Evolutionary conservation across 2,888 invertebrate genomes (phyloP).

Genomic region (Tipula helvola): DNA sequence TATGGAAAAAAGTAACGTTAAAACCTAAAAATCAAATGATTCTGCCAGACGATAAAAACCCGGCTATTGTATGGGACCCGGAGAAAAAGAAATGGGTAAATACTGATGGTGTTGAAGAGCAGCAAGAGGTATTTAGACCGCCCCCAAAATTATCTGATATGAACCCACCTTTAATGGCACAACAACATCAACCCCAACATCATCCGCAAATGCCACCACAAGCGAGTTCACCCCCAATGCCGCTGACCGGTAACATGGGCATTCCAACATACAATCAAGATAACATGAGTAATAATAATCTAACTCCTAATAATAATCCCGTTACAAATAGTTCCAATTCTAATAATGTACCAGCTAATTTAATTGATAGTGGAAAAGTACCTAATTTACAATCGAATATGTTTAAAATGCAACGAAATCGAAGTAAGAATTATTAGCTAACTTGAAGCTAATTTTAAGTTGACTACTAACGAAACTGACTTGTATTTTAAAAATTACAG

Average conservation of each 20-base stretch:
- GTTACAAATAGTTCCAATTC: background rate
- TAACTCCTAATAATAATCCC: background rate
- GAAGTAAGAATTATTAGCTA: slow-evolving; percentile 44
- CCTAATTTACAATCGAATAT: slow-evolving; percentile 47
- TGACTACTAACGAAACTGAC: background rate
- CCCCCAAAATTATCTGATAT: slow-evolving; percentile 58
- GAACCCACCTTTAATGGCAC: slow-evolving; percentile 20
- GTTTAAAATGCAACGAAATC: slow-evolving; percentile 65
- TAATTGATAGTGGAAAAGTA: slow-evolving; percentile 19
- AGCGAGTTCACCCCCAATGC: background rate
- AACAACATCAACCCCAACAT: slow-evolving; percentile 12
- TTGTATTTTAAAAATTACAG: slow-evolving; percentile 33
- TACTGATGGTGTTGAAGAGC: slow-evolving; percentile 57
- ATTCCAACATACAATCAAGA: background rate
- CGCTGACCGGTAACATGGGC: background rate
- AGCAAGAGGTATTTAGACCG: slow-evolving; percentile 43
- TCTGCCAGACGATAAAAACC: slow-evolving; percentile 88
- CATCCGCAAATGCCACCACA: background rate
- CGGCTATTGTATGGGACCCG: slow-evolving; percentile 86
- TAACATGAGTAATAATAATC: background rate
- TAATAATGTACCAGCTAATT: slow-evolving; percentile 14
- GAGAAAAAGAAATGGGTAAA: slow-evolving; percentile 79
- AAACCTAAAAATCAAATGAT: slow-evolving; percentile 91
- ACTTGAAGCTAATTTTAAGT: background rate
- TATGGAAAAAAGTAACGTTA: slow-evolving; percentile 69